Evolutionary conservation across 2,113 vertebrate species (phyloP).

Genomic region (Marmota monax): DNA sequence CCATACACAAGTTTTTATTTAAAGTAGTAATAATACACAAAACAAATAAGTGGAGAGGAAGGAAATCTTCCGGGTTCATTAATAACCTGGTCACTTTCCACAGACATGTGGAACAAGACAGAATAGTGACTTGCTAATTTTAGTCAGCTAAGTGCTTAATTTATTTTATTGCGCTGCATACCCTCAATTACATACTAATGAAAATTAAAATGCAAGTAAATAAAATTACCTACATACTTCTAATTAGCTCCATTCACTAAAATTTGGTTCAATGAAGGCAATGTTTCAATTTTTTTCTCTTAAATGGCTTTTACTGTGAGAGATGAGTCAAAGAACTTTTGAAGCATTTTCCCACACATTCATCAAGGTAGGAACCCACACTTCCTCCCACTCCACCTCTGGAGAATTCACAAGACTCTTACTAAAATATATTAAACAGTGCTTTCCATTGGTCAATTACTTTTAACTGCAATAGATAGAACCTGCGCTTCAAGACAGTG

Average conservation of each 20-base stretch:
- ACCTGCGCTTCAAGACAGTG: slow-evolving; percentile 41
- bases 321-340: slow-evolving; percentile 51
- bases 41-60: slow-evolving; percentile 20
- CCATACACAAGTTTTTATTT: background rate
- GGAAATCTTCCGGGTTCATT: background rate
- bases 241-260: slow-evolving; percentile 13
- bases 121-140: background rate
- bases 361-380: slow-evolving; percentile 8
- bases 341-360: slow-evolving; percentile 53
- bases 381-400: slow-evolving; percentile 26
- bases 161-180: background rate
- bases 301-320: slow-evolving; percentile 36
- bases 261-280: slow-evolving; percentile 29
- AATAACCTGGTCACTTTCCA: background rate
- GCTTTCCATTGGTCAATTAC: background rate
- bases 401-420: slow-evolving; percentile 20
- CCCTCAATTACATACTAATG: background rate
- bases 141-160: background rate
- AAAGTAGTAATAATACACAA: background rate
- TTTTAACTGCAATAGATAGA: slow-evolving; percentile 67
- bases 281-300: slow-evolving; percentile 34
- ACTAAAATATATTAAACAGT: slow-evolving; percentile 43
- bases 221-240: background rate
- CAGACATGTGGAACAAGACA: background rate
- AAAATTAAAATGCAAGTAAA: slow-evolving; percentile 61